Evolutionary conservation across 2,797 vertebrate genomes (phyloP), one percentile per base, ranked within the genome.

Genomic region (Takifugu ocellatus): DNA sequence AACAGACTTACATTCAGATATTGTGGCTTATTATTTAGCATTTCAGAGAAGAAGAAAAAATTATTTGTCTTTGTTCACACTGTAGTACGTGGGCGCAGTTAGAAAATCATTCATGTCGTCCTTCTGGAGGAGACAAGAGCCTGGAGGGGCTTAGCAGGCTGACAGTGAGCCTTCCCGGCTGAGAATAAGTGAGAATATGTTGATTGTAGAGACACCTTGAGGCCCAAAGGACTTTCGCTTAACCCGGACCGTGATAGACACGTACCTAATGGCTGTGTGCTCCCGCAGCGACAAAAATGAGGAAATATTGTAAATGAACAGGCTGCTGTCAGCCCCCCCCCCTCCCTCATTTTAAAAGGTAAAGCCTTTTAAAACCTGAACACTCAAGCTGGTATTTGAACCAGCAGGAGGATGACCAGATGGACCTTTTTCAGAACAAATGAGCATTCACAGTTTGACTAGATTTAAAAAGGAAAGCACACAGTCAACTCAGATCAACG

Each of bases 351-450:
- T 49, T 49, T 47, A 15, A 1, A 21, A 21, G 21, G 21, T 21
- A 21, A 21, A 21, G 11, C 16, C 25, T 60, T 63, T 56, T 72
- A 50, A 67, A 11, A 29, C 36, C 51, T 29, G 49, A 61, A 21
- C 66, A 24, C 48, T 7, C 21, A 25, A 21, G 72, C 68, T 78
- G 56, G 74, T 51, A 49, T 46, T 45, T 29, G 52, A 61, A 7
- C 54, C 45, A 31, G 24, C 36, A 62, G 75, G 56, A 75, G 71
- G 60, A 33, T 1, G 14, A 72, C 44, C 79, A 84, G 77, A 80
- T 73, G 76, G 63, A 61, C 51, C 36, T 48, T 4, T 53, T n/a
- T 46, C 56, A 52, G 45, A 36, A 48, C 7, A 48, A 69, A 58
- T 16, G 42, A 47, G 51, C 7, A 9, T 36, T 58, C 61, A 66